phyloP scores from a whole-genome alignment of 37 sponge, comb jelly and placozoan species.

The Diacarnus erythraeanus region DNA sequence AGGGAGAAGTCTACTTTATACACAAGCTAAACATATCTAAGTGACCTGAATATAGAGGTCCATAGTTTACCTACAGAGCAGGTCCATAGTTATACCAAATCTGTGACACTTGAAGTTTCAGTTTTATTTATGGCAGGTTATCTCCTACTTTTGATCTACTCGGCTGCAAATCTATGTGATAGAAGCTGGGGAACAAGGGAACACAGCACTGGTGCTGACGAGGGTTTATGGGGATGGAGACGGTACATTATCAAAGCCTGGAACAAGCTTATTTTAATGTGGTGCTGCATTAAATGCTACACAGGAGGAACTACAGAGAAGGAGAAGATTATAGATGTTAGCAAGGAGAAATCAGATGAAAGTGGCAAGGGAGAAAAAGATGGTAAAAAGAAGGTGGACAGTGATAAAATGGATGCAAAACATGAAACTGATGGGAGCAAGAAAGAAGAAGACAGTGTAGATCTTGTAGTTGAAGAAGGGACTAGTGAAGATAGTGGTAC shows the following conservation, averaged over 20 bases:
- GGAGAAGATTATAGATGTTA: constrained; percentile 1
- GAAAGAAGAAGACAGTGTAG: not conserved
- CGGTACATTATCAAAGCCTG: constrained; percentile 6
- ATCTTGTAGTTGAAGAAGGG: not conserved
- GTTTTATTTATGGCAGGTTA: too few species aligned
- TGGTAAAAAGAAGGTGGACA: not conserved
- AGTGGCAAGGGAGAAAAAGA: not conserved
- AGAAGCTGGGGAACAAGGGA: constrained; percentile 92
- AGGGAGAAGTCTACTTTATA: too few species aligned
- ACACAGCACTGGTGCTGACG: constrained; percentile 15
- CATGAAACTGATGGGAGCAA: not conserved
- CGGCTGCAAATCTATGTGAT: constrained; percentile 77
- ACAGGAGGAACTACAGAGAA: not conserved
- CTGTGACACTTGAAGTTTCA: too few species aligned
- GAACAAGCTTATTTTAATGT: not conserved
- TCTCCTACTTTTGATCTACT: constrained; percentile 84
- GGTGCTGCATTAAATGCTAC: constrained; percentile 14
- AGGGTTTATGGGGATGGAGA: constrained; percentile 13
- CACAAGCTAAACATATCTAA: too few species aligned
- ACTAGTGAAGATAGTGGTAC: not conserved
- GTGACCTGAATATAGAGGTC: too few species aligned
- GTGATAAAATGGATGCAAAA: not conserved
- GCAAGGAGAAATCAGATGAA: not conserved
- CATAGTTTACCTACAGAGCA: too few species aligned
- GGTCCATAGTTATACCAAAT: too few species aligned